Evolutionary conservation across 2,888 invertebrate genomes (phyloP), one percentile per base, ranked within the genome.

Genomic region (Dendrolimus houi): DNA sequence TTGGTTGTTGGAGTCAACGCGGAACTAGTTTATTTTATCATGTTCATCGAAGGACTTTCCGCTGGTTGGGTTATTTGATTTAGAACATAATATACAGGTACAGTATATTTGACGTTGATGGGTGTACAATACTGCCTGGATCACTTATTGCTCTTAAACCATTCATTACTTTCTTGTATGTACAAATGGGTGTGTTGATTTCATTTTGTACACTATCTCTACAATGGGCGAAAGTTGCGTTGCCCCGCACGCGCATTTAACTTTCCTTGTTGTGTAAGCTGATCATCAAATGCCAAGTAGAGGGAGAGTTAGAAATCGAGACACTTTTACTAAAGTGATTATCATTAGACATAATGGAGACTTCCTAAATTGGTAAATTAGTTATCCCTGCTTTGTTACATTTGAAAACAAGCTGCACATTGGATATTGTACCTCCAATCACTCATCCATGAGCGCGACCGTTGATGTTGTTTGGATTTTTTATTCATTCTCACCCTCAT

Each of bases 201-300:
- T 72, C 63, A 65, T 56, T 58, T 55, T 56, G 54, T 47, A 63
- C 66, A 68, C 64, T 72, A 71, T 74, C 71, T 77, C 73, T 78
- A 84, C 85, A 86, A 85, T 84, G 74, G 82, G 89, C 86, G 88
- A 90, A 90, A 89, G 90, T 90, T 78, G 79, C 77, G 79, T 76
- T 75, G 79, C 81, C 75, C 79, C 81, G 81, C 82, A 80, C 85
- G 80, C 85, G 81, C 82, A 76, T 77, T 79, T 83, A 87, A 87
- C 88, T 90, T 90, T 89, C 89, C 85, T 88, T 83, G 87, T 90
- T 90, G 90, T 89, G 85, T 89, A 89, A 90, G 87, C 78, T 81
- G 75, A 85, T 80, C 81, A 80, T 75, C 75, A 75, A 83, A 78
- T 73, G 80, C 78, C 79, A 81, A 79, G 81, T 86, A 85, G 87